Evolutionary conservation across 2,888 invertebrate genomes (phyloP).

Genomic region (Aphodius sticticus): DNA sequence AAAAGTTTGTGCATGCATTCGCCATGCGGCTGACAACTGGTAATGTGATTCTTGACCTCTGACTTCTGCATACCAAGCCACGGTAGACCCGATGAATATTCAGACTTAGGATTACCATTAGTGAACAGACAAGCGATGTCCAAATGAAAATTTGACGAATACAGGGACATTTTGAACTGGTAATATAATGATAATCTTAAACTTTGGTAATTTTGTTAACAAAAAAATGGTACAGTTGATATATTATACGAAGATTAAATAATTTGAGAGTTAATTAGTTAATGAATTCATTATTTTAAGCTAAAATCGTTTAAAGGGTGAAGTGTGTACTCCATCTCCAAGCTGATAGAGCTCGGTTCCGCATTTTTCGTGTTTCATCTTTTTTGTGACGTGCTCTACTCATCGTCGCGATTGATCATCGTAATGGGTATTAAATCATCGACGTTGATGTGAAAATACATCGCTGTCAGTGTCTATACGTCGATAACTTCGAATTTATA

Average conservation of each 20-base stretch:
- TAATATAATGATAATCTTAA: too few species aligned
- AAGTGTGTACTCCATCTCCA: too few species aligned
- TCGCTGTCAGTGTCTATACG: background rate
- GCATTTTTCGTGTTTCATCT: background rate
- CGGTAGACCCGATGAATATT: slow-evolving; percentile 16
- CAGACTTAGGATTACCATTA: background rate
- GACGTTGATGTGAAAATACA: background rate
- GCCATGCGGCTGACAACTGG: slow-evolving; percentile 19
- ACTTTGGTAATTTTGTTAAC: too few species aligned
- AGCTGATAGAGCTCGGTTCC: too few species aligned
- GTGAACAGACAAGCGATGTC: background rate
- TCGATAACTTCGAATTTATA: background rate
- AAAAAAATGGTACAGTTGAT: too few species aligned
- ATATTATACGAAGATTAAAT: too few species aligned
- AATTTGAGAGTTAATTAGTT: too few species aligned
- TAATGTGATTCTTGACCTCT: slow-evolving; percentile 25
- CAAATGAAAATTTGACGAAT: too few species aligned
- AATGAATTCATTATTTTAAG: too few species aligned
- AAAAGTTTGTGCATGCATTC: slow-evolving; percentile 1
- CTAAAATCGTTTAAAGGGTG: too few species aligned
- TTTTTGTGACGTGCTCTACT: background rate
- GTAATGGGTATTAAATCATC: background rate
- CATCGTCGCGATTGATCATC: background rate
- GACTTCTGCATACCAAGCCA: background rate
- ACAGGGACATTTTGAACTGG: too few species aligned